These are phyloP conservation scores for Lasioglossum morio DNA, from an alignment of 2,888 invertebrate genomes.

Conservation along the genomic window DNA sequence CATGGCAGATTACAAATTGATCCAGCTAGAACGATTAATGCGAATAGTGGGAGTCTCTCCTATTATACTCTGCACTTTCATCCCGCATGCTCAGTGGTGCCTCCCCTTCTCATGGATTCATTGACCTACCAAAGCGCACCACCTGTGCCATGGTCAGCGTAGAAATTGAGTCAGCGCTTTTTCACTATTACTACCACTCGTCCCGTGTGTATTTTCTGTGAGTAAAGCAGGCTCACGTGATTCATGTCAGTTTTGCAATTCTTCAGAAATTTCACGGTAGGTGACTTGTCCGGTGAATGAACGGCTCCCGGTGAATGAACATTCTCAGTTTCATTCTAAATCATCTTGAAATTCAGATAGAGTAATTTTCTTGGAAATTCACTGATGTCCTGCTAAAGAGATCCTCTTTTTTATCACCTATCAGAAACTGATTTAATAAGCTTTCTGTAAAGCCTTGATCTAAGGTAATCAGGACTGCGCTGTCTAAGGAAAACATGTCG, in stretches of 20 bases:
- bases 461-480: too few relatives aligned
- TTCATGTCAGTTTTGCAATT: background rate
- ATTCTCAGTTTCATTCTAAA: too few relatives aligned
- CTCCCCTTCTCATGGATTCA: background rate
- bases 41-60: background rate
- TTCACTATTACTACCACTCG: conserved; percentile 2
- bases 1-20: conserved; percentile 5
- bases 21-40: background rate
- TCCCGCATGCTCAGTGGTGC: background rate
- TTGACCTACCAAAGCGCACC: background rate
- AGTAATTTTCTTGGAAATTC: background rate
- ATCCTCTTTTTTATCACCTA: background rate
- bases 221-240: conserved; percentile 10
- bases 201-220: conserved; percentile 1
- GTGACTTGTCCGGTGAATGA: background rate
- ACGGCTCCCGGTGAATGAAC: background rate
- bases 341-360: background rate
- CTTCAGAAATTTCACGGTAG: background rate
- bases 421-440: background rate
- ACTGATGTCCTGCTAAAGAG: background rate
- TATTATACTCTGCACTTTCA: background rate
- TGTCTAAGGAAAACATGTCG: too few relatives aligned
- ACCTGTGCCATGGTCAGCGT: conserved; percentile 20
- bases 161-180: conserved; percentile 10
- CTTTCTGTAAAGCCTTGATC: too few relatives aligned